phyloP scores from a whole-genome alignment of 2,113 vertebrate genomes.

The Tringa solitaria region DNA sequence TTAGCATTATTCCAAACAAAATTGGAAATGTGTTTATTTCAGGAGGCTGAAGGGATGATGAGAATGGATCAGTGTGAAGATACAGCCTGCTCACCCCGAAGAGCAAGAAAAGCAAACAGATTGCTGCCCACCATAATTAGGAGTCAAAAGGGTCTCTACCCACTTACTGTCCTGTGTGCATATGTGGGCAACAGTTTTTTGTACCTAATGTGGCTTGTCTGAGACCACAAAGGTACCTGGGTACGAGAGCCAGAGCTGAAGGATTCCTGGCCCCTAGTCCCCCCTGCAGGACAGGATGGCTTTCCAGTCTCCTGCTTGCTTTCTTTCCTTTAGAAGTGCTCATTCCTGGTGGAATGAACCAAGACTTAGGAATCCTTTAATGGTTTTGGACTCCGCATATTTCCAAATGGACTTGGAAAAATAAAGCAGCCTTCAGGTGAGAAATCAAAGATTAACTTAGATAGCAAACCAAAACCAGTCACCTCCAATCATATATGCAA shows the following conservation, averaged over 20 bases:
- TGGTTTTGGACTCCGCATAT: neutral
- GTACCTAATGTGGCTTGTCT: neutral
- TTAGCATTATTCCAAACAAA: neutral
- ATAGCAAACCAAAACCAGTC: neutral
- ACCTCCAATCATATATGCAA: neutral
- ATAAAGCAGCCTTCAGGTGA: neutral
- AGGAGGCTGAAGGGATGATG: neutral
- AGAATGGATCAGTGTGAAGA: neutral
- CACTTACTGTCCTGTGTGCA: fast-evolving
- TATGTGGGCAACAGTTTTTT: neutral
- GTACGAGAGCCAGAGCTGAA: neutral
- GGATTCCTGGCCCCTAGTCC: neutral
- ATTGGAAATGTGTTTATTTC: neutral
- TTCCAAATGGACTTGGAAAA: slow-evolving; percentile 33
- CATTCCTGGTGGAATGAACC: neutral
- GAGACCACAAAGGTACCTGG: neutral
- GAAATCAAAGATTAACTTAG: slow-evolving; percentile 21
- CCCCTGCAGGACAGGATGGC: neutral
- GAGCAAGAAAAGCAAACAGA: neutral
- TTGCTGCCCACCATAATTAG: fast-evolving
- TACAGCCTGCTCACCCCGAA: neutral
- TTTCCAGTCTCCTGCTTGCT: neutral
- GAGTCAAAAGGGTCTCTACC: neutral
- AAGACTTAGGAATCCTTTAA: neutral
- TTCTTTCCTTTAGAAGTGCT: neutral